Evolutionary conservation across 2,113 vertebrate species (phyloP).

Genomic region (Gymnarchus niloticus): DNA sequence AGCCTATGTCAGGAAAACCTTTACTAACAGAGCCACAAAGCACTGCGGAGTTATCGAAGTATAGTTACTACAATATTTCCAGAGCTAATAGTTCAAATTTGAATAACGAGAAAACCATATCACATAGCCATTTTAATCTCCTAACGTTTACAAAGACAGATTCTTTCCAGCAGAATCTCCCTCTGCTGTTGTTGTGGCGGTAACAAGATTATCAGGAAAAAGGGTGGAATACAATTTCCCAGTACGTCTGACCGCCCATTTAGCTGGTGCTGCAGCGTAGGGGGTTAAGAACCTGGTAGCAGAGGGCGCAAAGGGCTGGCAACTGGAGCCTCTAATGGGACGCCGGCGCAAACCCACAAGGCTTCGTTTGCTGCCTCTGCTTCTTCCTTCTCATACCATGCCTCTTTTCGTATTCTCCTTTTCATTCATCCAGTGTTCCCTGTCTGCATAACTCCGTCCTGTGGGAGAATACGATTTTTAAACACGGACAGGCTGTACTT

Average conservation of each 20-base stretch:
- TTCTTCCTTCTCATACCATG: not conserved
- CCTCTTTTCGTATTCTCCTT: not conserved
- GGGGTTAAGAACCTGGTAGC: not conserved
- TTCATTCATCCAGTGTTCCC: not conserved
- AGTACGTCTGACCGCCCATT: slow-evolving; percentile 13
- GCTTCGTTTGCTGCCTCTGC: not conserved
- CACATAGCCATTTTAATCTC: not conserved
- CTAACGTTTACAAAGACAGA: not conserved
- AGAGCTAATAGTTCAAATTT: not conserved
- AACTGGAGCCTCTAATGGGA: not conserved
- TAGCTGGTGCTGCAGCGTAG: not conserved
- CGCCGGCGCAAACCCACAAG: not conserved
- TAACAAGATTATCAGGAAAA: slow-evolving; percentile 10
- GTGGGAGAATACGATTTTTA: not conserved
- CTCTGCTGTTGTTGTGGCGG: not conserved
- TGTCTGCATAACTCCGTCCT: not conserved
- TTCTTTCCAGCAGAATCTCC: not conserved
- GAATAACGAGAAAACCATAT: not conserved
- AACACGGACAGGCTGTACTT: not conserved
- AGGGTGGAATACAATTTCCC: slow-evolving; percentile 20
- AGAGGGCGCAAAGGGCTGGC: not conserved
- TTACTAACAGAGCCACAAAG: not conserved
- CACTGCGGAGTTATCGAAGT: not conserved
- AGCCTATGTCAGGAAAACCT: not conserved
- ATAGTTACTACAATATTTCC: not conserved